A percentile compares a stretch with the other conserved stretches of the same genome.
Evolutionary conservation across 1,140 invertebrate species (phyloP).

Genomic region (Vanessa tameamea): DNA sequence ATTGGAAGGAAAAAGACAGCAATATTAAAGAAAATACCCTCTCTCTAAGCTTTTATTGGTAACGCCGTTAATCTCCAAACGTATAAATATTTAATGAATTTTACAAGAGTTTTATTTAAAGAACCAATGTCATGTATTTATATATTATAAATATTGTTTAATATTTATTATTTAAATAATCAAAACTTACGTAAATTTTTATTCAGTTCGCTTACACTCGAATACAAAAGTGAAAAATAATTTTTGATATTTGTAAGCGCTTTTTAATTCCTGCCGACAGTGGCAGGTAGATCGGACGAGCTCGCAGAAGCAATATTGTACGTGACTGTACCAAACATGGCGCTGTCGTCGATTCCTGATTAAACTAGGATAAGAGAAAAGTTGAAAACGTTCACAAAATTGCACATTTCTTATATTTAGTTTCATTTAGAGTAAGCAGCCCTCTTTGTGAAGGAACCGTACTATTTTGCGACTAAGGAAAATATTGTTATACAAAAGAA

Average conservation of each 20-base stretch:
- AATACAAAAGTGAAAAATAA: slow-evolving; percentile 27
- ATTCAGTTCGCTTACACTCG: slow-evolving; percentile 7
- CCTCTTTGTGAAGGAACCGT: background rate
- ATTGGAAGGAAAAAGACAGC: too few relatives aligned
- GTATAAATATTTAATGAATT: too few relatives aligned
- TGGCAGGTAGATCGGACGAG: slow-evolving; percentile 35
- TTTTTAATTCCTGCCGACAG: slow-evolving; percentile 31
- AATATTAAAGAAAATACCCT: too few relatives aligned
- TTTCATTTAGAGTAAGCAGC: slow-evolving; percentile 9
- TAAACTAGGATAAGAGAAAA: slow-evolving; percentile 33
- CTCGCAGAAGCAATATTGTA: slow-evolving; percentile 57
- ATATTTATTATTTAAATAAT: too few relatives aligned
- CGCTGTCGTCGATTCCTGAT: slow-evolving; percentile 39
- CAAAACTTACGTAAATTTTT: background rate
- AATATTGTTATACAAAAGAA: background rate
- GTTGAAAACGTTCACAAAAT: slow-evolving; percentile 18
- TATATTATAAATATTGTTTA: too few relatives aligned
- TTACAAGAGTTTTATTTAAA: too few relatives aligned
- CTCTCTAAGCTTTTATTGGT: too few relatives aligned
- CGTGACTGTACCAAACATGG: slow-evolving; percentile 50
- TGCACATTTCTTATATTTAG: slow-evolving; percentile 28
- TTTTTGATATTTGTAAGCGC: slow-evolving; percentile 28
- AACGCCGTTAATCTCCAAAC: too few relatives aligned
- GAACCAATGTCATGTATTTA: too few relatives aligned
- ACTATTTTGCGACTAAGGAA: background rate